A percentile compares a stretch with the other conserved stretches of the same genome.
These are phyloP conservation scores for Tragelaphus imberbis DNA, from an alignment of 2,113 vertebrate genomes.

Conservation along the genomic window DNA sequence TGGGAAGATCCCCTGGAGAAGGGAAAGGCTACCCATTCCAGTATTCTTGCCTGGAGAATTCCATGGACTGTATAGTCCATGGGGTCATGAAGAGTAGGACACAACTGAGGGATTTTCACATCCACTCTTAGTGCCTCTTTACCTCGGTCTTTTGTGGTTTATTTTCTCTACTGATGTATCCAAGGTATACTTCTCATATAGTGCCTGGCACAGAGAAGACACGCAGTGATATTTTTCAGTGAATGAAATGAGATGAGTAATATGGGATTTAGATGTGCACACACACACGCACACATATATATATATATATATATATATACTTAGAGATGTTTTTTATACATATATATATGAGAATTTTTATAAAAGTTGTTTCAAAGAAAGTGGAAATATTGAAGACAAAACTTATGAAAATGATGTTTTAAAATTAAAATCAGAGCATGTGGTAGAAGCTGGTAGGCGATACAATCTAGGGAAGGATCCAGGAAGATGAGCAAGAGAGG, in stretches of 20 bases:
- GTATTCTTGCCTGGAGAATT: background rate
- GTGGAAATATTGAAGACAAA: background rate
- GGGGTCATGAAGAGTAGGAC: background rate
- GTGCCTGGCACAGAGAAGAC: background rate
- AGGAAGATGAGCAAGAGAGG: background rate
- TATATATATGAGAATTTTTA: background rate
- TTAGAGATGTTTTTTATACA: background rate
- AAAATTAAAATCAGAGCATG: background rate
- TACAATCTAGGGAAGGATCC: background rate
- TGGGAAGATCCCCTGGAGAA: background rate
- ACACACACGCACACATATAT: background rate
- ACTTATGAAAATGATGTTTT: background rate
- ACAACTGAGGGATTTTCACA: background rate
- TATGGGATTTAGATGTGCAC: background rate
- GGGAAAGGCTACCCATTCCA: background rate
- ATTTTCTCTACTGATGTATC: background rate
- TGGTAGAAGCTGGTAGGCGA: background rate
- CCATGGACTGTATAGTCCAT: background rate
- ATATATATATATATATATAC: background rate
- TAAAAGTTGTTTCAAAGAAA: background rate
- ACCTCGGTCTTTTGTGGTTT: background rate
- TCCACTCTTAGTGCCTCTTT: background rate
- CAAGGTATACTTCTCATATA: background rate
- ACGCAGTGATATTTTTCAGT: background rate
- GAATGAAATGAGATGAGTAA: background rate